phyloP scores from a whole-genome alignment of 2,797 vertebrate species.

The Acanthis flammea region DNA sequence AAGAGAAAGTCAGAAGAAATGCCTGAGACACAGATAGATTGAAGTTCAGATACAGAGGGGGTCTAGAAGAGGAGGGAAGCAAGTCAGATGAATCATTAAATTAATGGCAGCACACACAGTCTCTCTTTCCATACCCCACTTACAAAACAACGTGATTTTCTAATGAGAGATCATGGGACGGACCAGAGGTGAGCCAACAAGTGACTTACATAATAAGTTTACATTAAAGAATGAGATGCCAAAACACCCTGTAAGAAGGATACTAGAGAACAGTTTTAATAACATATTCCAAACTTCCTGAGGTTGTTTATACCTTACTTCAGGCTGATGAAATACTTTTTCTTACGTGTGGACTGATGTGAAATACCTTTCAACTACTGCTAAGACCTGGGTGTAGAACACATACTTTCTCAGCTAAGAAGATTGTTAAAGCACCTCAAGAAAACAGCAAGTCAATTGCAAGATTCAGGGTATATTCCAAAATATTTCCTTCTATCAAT shows the following conservation, averaged over 20 bases:
- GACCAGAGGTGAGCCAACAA: not conserved
- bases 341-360: conserved; percentile 18
- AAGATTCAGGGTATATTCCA: conserved; percentile 28
- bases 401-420: not conserved
- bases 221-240: not conserved
- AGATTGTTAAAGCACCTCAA: not conserved
- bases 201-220: conserved; percentile 7
- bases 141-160: not conserved
- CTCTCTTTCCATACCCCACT: not conserved
- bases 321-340: conserved; percentile 59
- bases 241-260: conserved; percentile 37
- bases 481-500: conserved; percentile 5
- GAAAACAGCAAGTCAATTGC: not conserved
- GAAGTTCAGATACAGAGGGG: not conserved
- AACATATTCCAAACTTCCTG: conserved; percentile 75
- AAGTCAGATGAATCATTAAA: not conserved
- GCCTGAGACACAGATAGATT: not conserved
- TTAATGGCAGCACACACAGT: not conserved
- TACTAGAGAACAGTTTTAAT: conserved; percentile 49
- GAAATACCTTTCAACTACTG: conserved; percentile 33
- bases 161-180: not conserved
- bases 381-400: conserved; percentile 15
- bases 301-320: conserved; percentile 67
- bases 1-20: not conserved
- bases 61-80: not conserved